Evolutionary conservation across 2,113 vertebrate species (phyloP), one percentile per base, ranked within the genome.

Genomic region (Hirundichthys speculiger): DNA sequence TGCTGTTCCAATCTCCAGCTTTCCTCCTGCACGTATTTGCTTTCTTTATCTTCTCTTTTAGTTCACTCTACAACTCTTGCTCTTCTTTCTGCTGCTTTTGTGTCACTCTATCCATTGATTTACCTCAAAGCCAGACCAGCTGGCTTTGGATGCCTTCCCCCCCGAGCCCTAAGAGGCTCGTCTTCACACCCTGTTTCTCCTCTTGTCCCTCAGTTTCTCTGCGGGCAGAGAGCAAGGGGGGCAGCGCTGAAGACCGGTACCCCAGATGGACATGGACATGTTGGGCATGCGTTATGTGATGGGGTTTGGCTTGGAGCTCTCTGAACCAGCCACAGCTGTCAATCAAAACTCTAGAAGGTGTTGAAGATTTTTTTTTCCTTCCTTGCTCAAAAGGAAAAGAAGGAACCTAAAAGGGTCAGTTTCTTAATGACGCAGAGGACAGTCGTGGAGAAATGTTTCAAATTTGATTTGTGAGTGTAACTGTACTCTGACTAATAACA

Each of bases 101-200:
- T 79, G 38, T 74, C 59, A 52, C 55, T 60, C 58, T 66, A 48
- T 70, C 80, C 79, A 78, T 85, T 51, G 54, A 82, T 83, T 74
- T 82, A 76, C 72, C 85, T 87, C 88, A 92, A 91, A 93, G 91
- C 90, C 90, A 90, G 91, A 90, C 89, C 92, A 92, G 92, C 92
- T 93, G 93, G 91, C 93, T 92, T 88, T 88, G 82, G 86, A 92
- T 88, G 88, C 82, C 85, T 13, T 42, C 86, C 87, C 90, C 78
- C 89, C 79, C 77, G 86, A 79, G 90, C 90, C 89, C 85, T 76
- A 49, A 74, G 91, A 94, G 93, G 92, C 91, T 92, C 83, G 83
- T 83, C 83, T 86, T 91, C 81, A 87, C 93, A 90, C 86, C 89
- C 83, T 83, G 79, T 84, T 88, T 75, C 65, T 93, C 86, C 85